A percentile compares a stretch with the other conserved stretches of the same genome.
Evolutionary conservation across 2,888 invertebrate species (phyloP).

Genomic region (Drosophila diplacantha): DNA sequence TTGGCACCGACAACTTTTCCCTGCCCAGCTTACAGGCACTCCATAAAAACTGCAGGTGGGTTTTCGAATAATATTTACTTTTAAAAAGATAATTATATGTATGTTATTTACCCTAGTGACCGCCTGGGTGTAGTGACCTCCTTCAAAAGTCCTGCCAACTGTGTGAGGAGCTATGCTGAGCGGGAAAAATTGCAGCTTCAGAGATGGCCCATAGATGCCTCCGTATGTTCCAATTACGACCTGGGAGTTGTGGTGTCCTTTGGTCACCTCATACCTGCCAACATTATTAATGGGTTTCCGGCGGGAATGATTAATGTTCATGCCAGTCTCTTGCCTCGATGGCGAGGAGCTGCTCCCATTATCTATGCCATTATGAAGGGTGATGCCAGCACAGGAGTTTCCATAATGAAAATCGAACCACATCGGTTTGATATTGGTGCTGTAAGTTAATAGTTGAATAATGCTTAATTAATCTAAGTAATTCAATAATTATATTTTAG

Average conservation of each 20-base stretch:
- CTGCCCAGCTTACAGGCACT: constrained; percentile 85
- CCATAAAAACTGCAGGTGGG: constrained; percentile 82
- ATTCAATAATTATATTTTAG: constrained; percentile 43
- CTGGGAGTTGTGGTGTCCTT: constrained; percentile 95
- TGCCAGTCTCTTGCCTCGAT: constrained; percentile 92
- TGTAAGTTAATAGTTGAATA: constrained; percentile 66
- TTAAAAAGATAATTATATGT: neutral
- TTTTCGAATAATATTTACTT: neutral
- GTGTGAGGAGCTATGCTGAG: constrained; percentile 84
- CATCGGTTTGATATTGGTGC: constrained; percentile 89
- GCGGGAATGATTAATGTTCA: constrained; percentile 97
- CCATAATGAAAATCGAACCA: constrained; percentile 91
- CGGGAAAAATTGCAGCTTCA: constrained; percentile 81
- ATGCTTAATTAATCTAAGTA: too few species aligned
- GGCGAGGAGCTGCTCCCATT: constrained; percentile 96
- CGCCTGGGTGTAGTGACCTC: constrained; percentile 84
- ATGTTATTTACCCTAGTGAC: neutral
- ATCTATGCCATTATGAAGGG: constrained; percentile 90
- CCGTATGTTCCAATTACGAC: constrained; percentile 81
- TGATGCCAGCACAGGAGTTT: constrained; percentile 88
- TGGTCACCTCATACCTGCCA: constrained; percentile 90
- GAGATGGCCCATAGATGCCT: constrained; percentile 82
- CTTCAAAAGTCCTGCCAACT: constrained; percentile 81
- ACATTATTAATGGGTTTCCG: constrained; percentile 87
- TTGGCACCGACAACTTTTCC: constrained; percentile 91